Evolutionary conservation across 2,888 invertebrate genomes (phyloP), one percentile per base, ranked within the genome.

Genomic region (Lithophane leautieri): DNA sequence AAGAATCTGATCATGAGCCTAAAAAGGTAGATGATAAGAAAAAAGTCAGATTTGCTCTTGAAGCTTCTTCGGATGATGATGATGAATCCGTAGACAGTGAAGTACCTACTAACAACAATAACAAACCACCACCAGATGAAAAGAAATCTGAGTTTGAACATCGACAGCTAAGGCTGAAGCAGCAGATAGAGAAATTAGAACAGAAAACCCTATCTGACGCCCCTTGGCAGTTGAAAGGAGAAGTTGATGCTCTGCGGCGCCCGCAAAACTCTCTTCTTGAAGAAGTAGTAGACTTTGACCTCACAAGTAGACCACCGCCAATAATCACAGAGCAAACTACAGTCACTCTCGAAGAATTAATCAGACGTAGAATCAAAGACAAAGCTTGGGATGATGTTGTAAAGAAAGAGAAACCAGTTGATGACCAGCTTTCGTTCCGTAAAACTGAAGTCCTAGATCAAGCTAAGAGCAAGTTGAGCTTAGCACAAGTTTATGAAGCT

Each of bases 221-320:
- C 88, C 98, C 99, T 0, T 99, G 99, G 99, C 99, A 99, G 91
- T 94, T 99, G 63, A 98, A 97, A 91, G 99, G 99, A 81, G 99
- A 99, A 97, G 97, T 99, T 0, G 97, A 97, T 75, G 98, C 98
- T 0, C 94, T 97, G 0, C 97, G 96, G 78, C 97, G 99, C 73
- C 99, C 99, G 0, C 98, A 98, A 92, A 99, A 99, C 95, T 99
- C 99, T 1, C 95, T 99, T 40, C 96, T 99, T 0, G 98, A 99
- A 94, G 99, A 99, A 94, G 97, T 98, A 78, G 97, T 99, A 0
- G 98, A 99, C 90, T 99, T 99, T 95, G 99, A 99, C 91, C 97
- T 98, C 42, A 98, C 98, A 0, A 97, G 97, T 2, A 97, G 98
- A 90, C 98, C 98, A 75, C 98, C 99, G 4, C 99, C 99, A 3